Evolutionary conservation across 2,797 vertebrate species (phyloP).

Genomic region (Syndactyla subalaris): DNA sequence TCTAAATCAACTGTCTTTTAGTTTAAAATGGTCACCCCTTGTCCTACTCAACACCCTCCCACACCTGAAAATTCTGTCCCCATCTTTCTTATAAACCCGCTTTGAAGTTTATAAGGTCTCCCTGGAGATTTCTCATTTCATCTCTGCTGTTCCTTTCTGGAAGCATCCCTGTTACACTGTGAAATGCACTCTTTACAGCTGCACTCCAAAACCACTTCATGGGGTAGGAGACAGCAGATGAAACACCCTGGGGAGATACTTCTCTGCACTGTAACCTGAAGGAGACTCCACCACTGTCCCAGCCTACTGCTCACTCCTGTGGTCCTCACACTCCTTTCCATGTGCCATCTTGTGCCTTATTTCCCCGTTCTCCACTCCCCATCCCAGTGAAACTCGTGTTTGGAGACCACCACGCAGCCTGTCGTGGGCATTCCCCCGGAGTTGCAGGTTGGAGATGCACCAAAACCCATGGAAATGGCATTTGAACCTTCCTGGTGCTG

Average conservation of each 20-base stretch:
- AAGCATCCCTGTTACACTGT: neutral
- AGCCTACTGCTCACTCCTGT: neutral
- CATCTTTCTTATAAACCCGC: neutral
- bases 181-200: neutral
- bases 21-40: neutral
- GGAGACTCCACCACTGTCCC: fast-evolving
- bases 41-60: neutral
- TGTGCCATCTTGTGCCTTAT: neutral
- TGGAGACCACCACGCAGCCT: neutral
- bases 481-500: neutral
- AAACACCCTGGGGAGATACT: neutral
- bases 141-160: fast-evolving
- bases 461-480: neutral
- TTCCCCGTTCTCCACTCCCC: neutral
- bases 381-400: fast-evolving
- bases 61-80: neutral
- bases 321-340: neutral
- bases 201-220: neutral
- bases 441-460: neutral
- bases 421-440: fast-evolving
- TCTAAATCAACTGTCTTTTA: neutral
- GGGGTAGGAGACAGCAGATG: neutral
- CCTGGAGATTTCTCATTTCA: neutral
- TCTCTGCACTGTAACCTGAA: neutral
- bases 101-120: neutral